Evolutionary conservation across 2,113 vertebrate species (phyloP).

Genomic region (Sapayoa aenigma): DNA sequence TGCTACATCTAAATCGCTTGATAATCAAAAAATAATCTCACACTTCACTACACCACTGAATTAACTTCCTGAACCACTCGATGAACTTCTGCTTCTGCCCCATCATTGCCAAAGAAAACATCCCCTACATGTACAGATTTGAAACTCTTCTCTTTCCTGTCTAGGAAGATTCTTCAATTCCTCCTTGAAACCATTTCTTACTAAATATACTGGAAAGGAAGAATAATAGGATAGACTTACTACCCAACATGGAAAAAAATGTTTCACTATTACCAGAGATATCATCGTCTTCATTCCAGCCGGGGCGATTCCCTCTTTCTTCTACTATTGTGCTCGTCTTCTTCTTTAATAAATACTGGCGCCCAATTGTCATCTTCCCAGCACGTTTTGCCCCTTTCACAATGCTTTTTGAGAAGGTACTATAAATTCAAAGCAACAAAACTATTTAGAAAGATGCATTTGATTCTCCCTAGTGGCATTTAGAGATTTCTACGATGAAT

Average conservation of each 20-base stretch:
- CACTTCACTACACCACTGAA: neutral
- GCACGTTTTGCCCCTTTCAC: slow-evolving; percentile 96
- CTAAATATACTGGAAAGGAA: neutral
- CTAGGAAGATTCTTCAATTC: neutral
- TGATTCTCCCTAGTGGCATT: neutral
- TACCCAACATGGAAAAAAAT: neutral
- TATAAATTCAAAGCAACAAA: slow-evolving; percentile 57
- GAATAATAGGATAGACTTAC: neutral
- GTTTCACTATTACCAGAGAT: slow-evolving; percentile 84
- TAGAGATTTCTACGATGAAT: neutral
- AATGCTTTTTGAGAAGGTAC: slow-evolving; percentile 94
- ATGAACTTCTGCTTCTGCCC: neutral
- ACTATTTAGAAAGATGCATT: neutral
- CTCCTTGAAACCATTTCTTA: neutral
- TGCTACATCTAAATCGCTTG: neutral
- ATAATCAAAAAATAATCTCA: neutral
- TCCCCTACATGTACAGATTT: neutral
- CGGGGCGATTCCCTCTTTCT: slow-evolving; percentile 84
- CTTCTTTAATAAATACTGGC: slow-evolving; percentile 89
- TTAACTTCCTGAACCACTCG: neutral
- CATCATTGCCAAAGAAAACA: neutral
- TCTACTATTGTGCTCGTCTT: slow-evolving; percentile 79
- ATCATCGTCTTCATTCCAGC: slow-evolving; percentile 93
- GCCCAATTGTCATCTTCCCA: slow-evolving; percentile 97
- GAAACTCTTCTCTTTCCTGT: neutral